phyloP scores from a whole-genome alignment of 2,113 vertebrate species.

The Dunckerocampus dactyliophorus region DNA sequence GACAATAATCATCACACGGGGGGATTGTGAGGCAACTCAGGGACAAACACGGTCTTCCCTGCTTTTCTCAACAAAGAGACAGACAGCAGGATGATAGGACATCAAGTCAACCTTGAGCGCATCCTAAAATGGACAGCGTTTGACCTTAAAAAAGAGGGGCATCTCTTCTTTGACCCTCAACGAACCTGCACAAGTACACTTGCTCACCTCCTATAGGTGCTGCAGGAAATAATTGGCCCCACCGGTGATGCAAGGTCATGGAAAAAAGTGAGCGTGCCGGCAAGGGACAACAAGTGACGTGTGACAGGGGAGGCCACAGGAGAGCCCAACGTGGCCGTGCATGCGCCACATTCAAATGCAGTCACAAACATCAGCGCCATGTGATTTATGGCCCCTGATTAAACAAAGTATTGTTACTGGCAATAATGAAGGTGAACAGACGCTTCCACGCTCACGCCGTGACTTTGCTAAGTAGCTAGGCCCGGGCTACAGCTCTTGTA shows the following conservation, averaged over 20 bases:
- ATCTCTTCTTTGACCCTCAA: background rate
- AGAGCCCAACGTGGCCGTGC: constrained; percentile 6
- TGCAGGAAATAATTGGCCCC: constrained; percentile 58
- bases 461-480: constrained; percentile 7
- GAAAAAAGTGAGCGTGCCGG: constrained; percentile 32
- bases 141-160: constrained; percentile 3
- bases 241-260: constrained; percentile 25
- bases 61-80: constrained; percentile 8
- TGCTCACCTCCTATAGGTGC: constrained; percentile 14
- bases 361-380: background rate
- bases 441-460: constrained; percentile 1
- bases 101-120: constrained; percentile 1
- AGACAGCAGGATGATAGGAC: constrained; percentile 2
- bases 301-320: constrained; percentile 11
- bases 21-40: constrained; percentile 11
- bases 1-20: background rate
- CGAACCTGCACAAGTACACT: constrained; percentile 1
- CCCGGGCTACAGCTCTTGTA: background rate
- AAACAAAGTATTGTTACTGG: background rate
- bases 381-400: constrained; percentile 9
- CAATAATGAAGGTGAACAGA: constrained; percentile 11
- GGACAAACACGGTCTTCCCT: constrained; percentile 19
- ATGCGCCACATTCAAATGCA: background rate
- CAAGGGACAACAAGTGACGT: constrained; percentile 16
- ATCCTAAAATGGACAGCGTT: constrained; percentile 10